Evolutionary conservation across 2,797 vertebrate species (phyloP).

Genomic region (Manis javanica): DNA sequence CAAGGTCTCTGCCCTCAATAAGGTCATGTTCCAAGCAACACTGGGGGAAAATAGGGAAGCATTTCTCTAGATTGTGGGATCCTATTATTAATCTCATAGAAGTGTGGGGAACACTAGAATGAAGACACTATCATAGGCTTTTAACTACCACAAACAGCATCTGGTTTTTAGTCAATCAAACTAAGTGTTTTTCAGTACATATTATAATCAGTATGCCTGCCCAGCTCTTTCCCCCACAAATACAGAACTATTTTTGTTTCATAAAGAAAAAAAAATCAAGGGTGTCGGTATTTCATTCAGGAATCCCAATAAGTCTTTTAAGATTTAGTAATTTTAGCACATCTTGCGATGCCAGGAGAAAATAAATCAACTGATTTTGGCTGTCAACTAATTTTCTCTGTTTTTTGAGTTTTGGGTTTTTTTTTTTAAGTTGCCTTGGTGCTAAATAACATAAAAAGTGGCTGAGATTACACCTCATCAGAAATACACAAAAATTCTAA

Average conservation of each 20-base stretch:
- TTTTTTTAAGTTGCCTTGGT: neutral
- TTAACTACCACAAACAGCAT: conserved; percentile 45
- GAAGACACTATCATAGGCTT: conserved; percentile 7
- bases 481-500: neutral
- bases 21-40: neutral
- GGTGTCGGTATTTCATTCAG: conserved; percentile 61
- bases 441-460: conserved; percentile 39
- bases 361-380: conserved; percentile 15
- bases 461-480: neutral
- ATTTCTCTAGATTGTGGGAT: neutral
- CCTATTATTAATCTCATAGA: neutral
- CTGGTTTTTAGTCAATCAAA: conserved; percentile 63
- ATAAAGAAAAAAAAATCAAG: conserved; percentile 44
- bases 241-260: conserved; percentile 67
- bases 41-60: neutral
- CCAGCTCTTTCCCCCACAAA: conserved; percentile 57
- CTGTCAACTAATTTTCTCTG: neutral
- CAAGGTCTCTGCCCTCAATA: neutral
- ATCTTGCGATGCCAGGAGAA: conserved; percentile 51
- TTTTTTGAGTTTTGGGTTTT: neutral
- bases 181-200: conserved; percentile 61
- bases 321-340: conserved; percentile 68
- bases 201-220: conserved; percentile 59
- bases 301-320: conserved; percentile 60
- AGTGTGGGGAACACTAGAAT: neutral